Base-by-base conservation (phyloP, 2,797 vertebrate species). In the Mastacembelus armatus region DNA sequence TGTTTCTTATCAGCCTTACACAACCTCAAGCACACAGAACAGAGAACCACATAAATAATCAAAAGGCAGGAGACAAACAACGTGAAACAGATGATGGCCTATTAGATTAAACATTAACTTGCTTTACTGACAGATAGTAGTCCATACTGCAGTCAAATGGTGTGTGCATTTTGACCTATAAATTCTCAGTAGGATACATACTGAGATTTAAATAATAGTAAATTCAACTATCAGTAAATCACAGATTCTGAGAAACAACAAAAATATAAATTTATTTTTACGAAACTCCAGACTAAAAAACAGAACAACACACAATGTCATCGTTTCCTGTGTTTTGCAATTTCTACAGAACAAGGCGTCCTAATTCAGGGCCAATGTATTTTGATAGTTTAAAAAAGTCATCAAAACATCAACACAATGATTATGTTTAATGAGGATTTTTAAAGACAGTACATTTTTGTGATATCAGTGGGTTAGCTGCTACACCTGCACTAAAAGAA, bases 41-140 rank as follows among this genome's bases (percentile, higher is more conserved):
- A n/a, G n/a, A 15, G 4, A 59, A 47, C 16, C 35, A 42, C 11
- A 67, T 22, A 50, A 36, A 52, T 14, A 70, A 12, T 50, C 38
- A 57, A 33, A 58, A 30, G 51, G 40, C 50, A 61, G 18, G 3
- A 43, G 38, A 49, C 45, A 78, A 71, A 78, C 57, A 64, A 27
- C 49, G 56, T 45, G 72, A 72, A 50, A 68, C 2, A 73, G 58
- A 45, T 70, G 88, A 73, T 66, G 66, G 58, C 5, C 64, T 33
- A 10, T 55, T 26, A 10, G 54, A 85, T 78, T 81, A 84, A 79
- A 70, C 26, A 86, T 92, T 88, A 85, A 88, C 84, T 39, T 43
- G 33, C 21, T 64, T 77, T 71, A 49, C 62, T 45, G 48, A 36
- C 56, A 81, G 26, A 59, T 8, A 62, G 65, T 27, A 69, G 49